Percentiles rank a stretch among this genome's conserved stretches.
Evolutionary conservation across 30 jellyfish, hydroid and myxozoan species (phyloP).

Genomic region (Aurelia coerulea): DNA sequence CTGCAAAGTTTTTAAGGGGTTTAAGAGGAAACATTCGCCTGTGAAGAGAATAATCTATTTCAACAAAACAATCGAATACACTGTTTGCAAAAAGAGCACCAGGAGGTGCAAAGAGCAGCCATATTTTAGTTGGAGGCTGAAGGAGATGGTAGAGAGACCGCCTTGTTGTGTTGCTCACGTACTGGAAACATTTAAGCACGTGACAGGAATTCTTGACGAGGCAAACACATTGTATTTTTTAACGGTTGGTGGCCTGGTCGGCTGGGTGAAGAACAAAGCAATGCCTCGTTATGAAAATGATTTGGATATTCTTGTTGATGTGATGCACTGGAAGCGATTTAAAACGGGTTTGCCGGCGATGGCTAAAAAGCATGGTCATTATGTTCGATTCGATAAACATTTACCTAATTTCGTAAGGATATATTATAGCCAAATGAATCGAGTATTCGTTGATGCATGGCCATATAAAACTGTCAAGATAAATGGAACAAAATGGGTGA

Average conservation of each 20-base stretch:
- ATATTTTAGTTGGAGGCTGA: slow-evolving; percentile 12
- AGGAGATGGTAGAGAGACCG: slow-evolving; percentile 49
- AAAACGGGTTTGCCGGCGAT: neutral
- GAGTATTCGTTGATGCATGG: slow-evolving; percentile 57
- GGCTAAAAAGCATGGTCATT: slow-evolving; percentile 6
- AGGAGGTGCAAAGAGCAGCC: slow-evolving; percentile 59
- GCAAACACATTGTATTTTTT: slow-evolving; percentile 14
- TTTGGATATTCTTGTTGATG: slow-evolving; percentile 41
- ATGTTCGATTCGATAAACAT: neutral
- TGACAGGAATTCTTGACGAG: slow-evolving; percentile 12
- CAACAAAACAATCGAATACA: slow-evolving; percentile 35
- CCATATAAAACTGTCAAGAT: slow-evolving; percentile 17
- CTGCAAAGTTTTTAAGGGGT: neutral
- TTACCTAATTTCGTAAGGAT: slow-evolving; percentile 20
- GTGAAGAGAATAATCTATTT: slow-evolving; percentile 34
- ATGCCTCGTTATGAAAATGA: slow-evolving; percentile 64
- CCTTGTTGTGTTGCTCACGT: slow-evolving; percentile 70
- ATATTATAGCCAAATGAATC: slow-evolving; percentile 46
- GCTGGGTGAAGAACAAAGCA: slow-evolving; percentile 41
- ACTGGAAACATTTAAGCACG: slow-evolving; percentile 40
- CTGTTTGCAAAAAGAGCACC: slow-evolving; percentile 48
- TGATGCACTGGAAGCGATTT: slow-evolving; percentile 26
- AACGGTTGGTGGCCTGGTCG: slow-evolving; percentile 62
- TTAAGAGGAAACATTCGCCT: neutral
- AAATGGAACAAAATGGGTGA: slow-evolving; percentile 36